These are phyloP conservation scores for Macrotrachela quadricornifera DNA, from an alignment of 1,140 invertebrate genomes.

Conservation along the genomic window DNA sequence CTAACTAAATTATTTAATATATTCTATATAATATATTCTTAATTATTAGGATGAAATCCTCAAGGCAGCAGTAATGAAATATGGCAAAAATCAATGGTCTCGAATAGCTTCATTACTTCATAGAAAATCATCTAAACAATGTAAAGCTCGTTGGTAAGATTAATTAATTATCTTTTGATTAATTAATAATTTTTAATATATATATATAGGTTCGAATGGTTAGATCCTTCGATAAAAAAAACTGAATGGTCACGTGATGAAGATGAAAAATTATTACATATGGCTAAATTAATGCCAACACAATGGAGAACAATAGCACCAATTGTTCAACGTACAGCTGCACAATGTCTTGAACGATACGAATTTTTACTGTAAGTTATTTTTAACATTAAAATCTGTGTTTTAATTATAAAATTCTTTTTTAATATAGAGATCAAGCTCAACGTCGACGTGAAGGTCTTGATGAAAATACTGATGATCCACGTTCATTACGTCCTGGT, in stretches of 20 bases:
- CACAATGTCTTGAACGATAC: conserved; percentile 91
- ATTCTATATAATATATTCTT: no score
- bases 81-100: conserved; percentile 99
- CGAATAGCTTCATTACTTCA: conserved; percentile 92
- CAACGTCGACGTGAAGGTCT: conserved; percentile 44
- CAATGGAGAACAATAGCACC: conserved; percentile 98
- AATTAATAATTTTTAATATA: no score
- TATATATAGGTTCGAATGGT: no score
- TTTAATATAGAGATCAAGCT: conserved; percentile 35
- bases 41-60: conserved; percentile 99
- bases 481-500: conserved; percentile 82
- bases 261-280: conserved; percentile 87
- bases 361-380: conserved; percentile 66
- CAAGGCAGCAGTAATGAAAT: conserved; percentile 99
- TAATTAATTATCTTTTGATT: no score
- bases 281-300: conserved; percentile 97
- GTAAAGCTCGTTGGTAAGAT: conserved; percentile 98
- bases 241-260: conserved; percentile 99
- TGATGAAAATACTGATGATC: conserved; percentile 58
- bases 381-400: no score
- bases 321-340: conserved; percentile 90
- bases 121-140: conserved; percentile 96
- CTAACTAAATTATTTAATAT: no score
- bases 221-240: conserved; percentile 98
- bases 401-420: not conserved